These are phyloP conservation scores for Nomada lathburiana DNA, from an alignment of 2,888 invertebrate genomes.

Conservation along the genomic window DNA sequence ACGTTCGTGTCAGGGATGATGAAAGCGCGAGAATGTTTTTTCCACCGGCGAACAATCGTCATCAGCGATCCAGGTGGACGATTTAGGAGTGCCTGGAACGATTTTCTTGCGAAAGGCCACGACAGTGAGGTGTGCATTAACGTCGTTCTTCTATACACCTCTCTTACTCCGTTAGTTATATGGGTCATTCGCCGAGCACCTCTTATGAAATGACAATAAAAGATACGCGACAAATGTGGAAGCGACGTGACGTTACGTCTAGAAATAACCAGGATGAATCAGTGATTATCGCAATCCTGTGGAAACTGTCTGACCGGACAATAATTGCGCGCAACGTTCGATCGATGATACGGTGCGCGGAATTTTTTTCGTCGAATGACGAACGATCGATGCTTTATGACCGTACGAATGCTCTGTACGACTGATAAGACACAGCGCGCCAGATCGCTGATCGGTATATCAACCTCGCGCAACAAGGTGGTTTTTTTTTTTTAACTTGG, in stretches of 20 bases:
- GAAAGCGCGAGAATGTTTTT: background rate
- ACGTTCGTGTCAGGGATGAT: background rate
- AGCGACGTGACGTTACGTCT: constrained; percentile 23
- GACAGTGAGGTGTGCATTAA: constrained; percentile 7
- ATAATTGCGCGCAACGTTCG: background rate
- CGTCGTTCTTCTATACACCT: background rate
- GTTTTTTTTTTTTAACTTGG: constrained; percentile 6
- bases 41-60: constrained; percentile 7
- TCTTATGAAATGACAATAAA: constrained; percentile 49
- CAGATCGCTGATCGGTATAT: constrained; percentile 12
- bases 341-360: background rate
- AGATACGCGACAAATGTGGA: constrained; percentile 43
- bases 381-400: background rate
- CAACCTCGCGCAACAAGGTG: constrained; percentile 17
- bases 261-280: constrained; percentile 45
- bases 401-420: background rate
- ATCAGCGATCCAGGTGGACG: background rate
- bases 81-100: constrained; percentile 25
- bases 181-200: constrained; percentile 44
- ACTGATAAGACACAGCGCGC: background rate
- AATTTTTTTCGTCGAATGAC: background rate
- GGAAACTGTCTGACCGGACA: background rate
- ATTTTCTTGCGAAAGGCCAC: constrained; percentile 24
- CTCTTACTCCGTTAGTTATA: constrained; percentile 17
- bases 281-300: constrained; percentile 9